These are phyloP conservation scores for Sclerodermus sp. DNA, from an alignment of 2,888 invertebrate genomes.

Conservation along the genomic window DNA sequence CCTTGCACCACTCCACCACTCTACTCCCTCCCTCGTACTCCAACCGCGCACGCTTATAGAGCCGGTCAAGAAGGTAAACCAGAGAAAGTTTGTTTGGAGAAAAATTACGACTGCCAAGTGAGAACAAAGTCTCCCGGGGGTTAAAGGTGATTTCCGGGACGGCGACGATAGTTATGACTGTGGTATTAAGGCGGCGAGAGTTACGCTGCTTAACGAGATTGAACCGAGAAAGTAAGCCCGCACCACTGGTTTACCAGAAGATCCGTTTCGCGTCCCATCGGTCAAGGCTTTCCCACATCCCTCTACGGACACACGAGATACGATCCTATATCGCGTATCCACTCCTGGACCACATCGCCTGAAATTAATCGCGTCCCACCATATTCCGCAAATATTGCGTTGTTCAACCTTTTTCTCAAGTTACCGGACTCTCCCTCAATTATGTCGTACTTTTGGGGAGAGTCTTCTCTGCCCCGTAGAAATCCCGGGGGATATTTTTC, in stretches of 20 bases:
- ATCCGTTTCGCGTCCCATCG: too few relatives aligned
- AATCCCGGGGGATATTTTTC: too few relatives aligned
- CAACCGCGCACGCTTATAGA: slow-evolving; percentile 1
- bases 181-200: slow-evolving; percentile 5
- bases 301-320: too few relatives aligned
- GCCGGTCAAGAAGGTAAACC: slow-evolving; percentile 13
- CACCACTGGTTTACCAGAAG: neutral
- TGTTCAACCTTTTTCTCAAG: too few relatives aligned
- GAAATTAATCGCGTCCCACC: too few relatives aligned
- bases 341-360: too few relatives aligned
- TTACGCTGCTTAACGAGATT: slow-evolving; percentile 31
- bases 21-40: neutral
- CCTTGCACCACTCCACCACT: neutral
- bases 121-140: slow-evolving; percentile 9
- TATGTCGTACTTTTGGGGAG: too few relatives aligned
- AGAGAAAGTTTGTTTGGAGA: slow-evolving; percentile 9
- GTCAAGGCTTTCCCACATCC: too few relatives aligned
- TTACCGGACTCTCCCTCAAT: too few relatives aligned
- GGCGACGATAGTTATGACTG: slow-evolving; percentile 17
- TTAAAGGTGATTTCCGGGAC: slow-evolving; percentile 9
- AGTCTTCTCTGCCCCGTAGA: too few relatives aligned
- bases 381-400: too few relatives aligned
- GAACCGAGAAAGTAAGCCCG: slow-evolving; percentile 9
- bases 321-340: too few relatives aligned
- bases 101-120: slow-evolving; percentile 10